Percentiles rank a stretch among this genome's conserved stretches.
phyloP scores from a whole-genome alignment of 1,140 invertebrate genomes.

The Thrips palmi region DNA sequence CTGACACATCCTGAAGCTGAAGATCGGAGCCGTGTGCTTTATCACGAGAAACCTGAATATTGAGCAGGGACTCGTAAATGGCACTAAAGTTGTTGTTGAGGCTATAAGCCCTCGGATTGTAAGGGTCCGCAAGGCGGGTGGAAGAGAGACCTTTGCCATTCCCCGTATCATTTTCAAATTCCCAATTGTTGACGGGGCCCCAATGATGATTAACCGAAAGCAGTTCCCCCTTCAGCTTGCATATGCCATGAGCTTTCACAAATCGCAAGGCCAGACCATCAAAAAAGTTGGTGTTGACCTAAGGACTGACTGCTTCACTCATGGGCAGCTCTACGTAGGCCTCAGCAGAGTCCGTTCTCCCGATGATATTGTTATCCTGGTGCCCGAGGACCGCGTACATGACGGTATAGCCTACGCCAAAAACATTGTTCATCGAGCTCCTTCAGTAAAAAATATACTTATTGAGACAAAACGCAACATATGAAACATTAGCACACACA shows the following conservation, averaged over 20 bases:
- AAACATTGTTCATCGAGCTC: too few species aligned
- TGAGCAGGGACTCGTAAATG: constrained; percentile 2
- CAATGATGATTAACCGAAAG: constrained; percentile 10
- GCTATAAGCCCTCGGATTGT: background rate
- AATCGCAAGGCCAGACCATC: constrained; percentile 19
- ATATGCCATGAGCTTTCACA: constrained; percentile 28
- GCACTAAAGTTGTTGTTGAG: constrained; percentile 6
- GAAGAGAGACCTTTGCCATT: background rate
- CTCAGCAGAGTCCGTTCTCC: too few species aligned
- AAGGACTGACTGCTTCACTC: constrained; percentile 17
- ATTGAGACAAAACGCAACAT: too few species aligned
- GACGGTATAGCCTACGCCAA: too few species aligned
- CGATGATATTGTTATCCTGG: too few species aligned
- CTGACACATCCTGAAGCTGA: constrained; percentile 2
- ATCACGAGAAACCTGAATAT: constrained; percentile 5
- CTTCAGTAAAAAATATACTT: too few species aligned
- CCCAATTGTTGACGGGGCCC: background rate
- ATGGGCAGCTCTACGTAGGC: constrained; percentile 21
- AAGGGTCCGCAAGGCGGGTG: background rate
- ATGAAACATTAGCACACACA: too few species aligned
- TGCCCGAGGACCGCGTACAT: too few species aligned
- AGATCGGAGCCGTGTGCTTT: constrained; percentile 1
- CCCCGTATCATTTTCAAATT: background rate
- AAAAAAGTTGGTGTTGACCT: constrained; percentile 14
- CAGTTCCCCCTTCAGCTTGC: constrained; percentile 23